These are phyloP conservation scores for Adelphocoris suturalis DNA, from an alignment of 2,888 invertebrate species.

Conservation along the genomic window DNA sequence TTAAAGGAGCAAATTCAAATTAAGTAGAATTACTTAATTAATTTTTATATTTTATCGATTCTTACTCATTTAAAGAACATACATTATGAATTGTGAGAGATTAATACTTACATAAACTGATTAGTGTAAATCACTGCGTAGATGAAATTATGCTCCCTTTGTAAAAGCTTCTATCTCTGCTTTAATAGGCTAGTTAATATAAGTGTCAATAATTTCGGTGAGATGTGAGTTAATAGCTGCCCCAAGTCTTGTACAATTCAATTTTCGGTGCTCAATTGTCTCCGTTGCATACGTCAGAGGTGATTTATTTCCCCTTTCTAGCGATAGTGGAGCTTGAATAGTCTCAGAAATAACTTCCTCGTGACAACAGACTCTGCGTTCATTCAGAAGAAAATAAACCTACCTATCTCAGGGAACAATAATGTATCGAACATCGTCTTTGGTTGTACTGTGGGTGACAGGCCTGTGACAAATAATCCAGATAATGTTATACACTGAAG, in stretches of 20 bases:
- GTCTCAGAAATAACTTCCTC: constrained; percentile 40
- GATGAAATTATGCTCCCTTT: no score
- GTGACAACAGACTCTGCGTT: constrained; percentile 4
- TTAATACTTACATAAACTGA: no score
- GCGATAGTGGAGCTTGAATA: constrained; percentile 8
- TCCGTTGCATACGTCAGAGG: background rate
- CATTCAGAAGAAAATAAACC: constrained; percentile 52
- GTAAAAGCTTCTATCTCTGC: no score
- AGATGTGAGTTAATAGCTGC: no score
- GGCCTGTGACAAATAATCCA: constrained; percentile 62
- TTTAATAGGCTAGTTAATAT: no score
- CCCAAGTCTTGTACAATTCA: background rate
- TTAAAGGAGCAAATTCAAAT: no score
- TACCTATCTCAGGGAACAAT: constrained; percentile 56
- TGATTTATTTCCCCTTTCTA: background rate
- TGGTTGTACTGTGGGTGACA: constrained; percentile 58
- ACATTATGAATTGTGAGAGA: no score
- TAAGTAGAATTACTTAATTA: no score
- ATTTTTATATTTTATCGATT: no score
- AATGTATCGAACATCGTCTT: constrained; percentile 59
- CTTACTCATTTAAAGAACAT: no score
- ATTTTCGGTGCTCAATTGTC: constrained; percentile 4
- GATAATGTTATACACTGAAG: constrained; percentile 67
- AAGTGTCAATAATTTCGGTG: no score
- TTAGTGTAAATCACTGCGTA: no score